Base-by-base conservation (phyloP, 2,797 vertebrate species). In the Atherinosoma microstoma region DNA sequence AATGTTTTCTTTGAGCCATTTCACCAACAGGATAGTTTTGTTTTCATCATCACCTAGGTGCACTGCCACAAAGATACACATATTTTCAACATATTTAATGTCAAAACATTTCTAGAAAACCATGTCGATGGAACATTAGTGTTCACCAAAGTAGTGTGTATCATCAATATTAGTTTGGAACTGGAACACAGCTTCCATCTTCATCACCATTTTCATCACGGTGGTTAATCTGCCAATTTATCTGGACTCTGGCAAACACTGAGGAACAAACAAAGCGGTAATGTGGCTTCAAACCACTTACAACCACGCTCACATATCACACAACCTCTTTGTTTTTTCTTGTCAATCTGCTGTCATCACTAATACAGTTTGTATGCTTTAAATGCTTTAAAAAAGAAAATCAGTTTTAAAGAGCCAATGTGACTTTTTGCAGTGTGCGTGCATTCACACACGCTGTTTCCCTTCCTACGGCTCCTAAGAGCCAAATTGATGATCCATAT, bases 401-500 rank as follows among this genome's bases (percentile, higher is more conserved):
- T 40, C 5, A 2, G 2, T 61, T 58, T 70, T 32, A 29, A 6
- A 45, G 5, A 42, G n/a, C 13, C 29, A 24, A n/a, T 2, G 0
- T 18, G 38, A 67, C 68, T 85, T 84, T 73, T 76, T 78, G 63
- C 51, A 75, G 71, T n/a, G 69, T 70, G 47, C 2, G 34, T 12
- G 22, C 16, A 45, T 63, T 67, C 68, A 78, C 47, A 38, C 18
- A 59, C 70, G 73, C 72, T 64, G 70, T 83, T 84, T 76, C 75
- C 58, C 57, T 62, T 83, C 74, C 34, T 15, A 30, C 51, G 27
- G 73, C 66, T 82, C 62, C 45, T 42, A 53, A 66, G 30, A 74
- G 73, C 66, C 72, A 53, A 77, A 81, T 82, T 83, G 84, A 87
- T 86, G 71, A 80, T 57, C 78, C 82, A n/a, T n/a, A 64, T 66